These are phyloP conservation scores for Pitangus sulphuratus DNA, from an alignment of 2,797 vertebrate genomes.

Conservation along the genomic window DNA sequence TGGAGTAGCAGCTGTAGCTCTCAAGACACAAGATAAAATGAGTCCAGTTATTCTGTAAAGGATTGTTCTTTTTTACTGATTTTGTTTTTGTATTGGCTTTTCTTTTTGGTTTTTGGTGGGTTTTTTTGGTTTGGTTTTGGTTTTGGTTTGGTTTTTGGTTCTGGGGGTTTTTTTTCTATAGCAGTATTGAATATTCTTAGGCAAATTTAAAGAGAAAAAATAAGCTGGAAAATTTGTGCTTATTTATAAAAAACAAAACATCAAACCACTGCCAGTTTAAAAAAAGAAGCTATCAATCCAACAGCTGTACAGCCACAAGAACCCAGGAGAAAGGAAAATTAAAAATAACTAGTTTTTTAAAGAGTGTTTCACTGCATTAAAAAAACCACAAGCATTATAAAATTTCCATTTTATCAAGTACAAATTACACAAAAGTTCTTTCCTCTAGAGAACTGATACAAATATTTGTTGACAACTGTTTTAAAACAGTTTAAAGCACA, in stretches of 20 bases:
- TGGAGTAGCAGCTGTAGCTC: background rate
- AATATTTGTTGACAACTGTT: background rate
- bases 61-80: rapidly evolving
- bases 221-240: background rate
- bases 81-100: rapidly evolving
- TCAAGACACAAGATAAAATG: background rate
- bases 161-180: background rate
- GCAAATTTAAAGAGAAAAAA: constrained; percentile 10
- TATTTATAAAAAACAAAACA: background rate
- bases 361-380: background rate
- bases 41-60: background rate
- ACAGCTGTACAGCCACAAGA: background rate
- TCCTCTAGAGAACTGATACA: constrained; percentile 5
- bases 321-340: background rate
- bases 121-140: too few species aligned
- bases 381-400: background rate
- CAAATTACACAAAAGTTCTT: background rate
- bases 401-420: constrained; percentile 16
- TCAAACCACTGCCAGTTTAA: background rate
- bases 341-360: constrained; percentile 28
- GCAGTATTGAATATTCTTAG: background rate
- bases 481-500: constrained; percentile 11
- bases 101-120: too few species aligned
- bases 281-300: background rate
- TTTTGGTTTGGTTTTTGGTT: background rate